Evolutionary conservation across 2,888 invertebrate genomes (phyloP), one percentile per base, ranked within the genome.

Genomic region (Agrotis segetum): DNA sequence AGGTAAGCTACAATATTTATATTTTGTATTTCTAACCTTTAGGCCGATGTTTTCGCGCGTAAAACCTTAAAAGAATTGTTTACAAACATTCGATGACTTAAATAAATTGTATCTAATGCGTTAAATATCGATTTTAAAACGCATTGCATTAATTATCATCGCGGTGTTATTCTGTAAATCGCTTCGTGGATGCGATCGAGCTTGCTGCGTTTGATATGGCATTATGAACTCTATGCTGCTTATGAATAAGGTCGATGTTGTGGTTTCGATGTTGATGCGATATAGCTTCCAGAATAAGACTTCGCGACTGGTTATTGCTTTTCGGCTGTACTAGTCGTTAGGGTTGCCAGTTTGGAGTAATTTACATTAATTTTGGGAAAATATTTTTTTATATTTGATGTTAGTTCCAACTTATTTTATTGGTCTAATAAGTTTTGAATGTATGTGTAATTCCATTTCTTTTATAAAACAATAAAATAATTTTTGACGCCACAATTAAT

Each of bases 101-200:
- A 81, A 76, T 77, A 64, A 52, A 6, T 4, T 21, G n/a, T 21
- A 70, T 80, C 77, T 44, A 44, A 55, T 53, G 65, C 49, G 21
- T 61, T 71, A 71, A 60, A 53, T 79, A 83, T 81, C 67, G 81
- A 85, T 86, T 88, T 87, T 88, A 79, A 84, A 85, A 81, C 71
- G 70, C 81, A 82, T 74, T 79, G 85, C 84, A 88, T 88, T 90
- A 89, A 91, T 92, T 92, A 93, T 89, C 83, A 63, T 66, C 24
- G 73, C 81, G 83, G 88, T 81, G 83, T 81, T 94, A 95, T 93
- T 95, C 94, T 91, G 88, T 71, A 89, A 88, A 90, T 91, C 81
- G 88, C 82, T 85, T 92, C 87, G 86, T 72, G 19, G 75, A 84
- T 82, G 79, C 82, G 79, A 87, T 87, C 82, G 87, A 76, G 74